phyloP scores from a whole-genome alignment of 2,888 invertebrate species.

The Ethmia dodecea region DNA sequence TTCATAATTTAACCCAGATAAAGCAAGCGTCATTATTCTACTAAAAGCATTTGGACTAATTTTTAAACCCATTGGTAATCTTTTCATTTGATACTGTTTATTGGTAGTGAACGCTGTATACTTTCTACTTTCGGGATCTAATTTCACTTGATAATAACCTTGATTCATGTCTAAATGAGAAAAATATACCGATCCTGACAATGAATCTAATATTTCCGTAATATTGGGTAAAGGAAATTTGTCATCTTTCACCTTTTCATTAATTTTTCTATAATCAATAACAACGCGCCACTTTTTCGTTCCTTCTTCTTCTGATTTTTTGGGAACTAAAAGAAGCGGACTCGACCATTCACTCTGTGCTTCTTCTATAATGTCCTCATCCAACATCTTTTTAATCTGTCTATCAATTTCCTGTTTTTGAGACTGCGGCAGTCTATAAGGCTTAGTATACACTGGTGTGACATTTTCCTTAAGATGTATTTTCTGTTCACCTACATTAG shows the following conservation, averaged over 20 bases:
- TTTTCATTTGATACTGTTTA: conserved; percentile 17
- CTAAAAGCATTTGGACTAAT: conserved; percentile 15
- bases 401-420: conserved; percentile 16
- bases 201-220: conserved; percentile 19
- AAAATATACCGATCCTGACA: conserved; percentile 16
- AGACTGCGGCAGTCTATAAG: conserved; percentile 18
- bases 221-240: conserved; percentile 20
- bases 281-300: conserved; percentile 22
- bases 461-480: conserved; percentile 17
- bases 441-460: conserved; percentile 15
- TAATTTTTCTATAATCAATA: conserved; percentile 17
- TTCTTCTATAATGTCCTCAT: conserved; percentile 16
- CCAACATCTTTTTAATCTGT: conserved; percentile 16
- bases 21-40: conserved; percentile 16
- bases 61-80: conserved; percentile 18
- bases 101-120: conserved; percentile 17
- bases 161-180: conserved; percentile 15
- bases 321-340: conserved; percentile 22
- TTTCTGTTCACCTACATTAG: conserved; percentile 14
- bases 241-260: conserved; percentile 14
- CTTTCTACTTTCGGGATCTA: conserved; percentile 12
- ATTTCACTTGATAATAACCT: conserved; percentile 13
- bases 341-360: conserved; percentile 17
- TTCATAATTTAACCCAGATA: conserved; percentile 17
- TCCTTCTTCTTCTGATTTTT: conserved; percentile 12